Percentiles rank a stretch among this genome's conserved stretches.
Conservation (phyloP, 2,888 invertebrate species). For the Phortica magna region DNA sequence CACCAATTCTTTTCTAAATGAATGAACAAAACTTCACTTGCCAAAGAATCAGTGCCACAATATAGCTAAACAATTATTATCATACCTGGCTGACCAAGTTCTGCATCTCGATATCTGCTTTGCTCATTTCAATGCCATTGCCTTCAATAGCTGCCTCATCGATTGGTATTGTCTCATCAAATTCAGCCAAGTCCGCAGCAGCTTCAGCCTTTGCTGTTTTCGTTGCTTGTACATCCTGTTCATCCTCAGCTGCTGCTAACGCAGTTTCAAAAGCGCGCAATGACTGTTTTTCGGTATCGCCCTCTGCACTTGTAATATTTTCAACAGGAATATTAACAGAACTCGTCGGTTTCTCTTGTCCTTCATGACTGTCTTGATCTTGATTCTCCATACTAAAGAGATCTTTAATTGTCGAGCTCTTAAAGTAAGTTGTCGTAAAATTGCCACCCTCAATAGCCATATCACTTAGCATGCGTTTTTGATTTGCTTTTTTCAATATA, state of each 20-base stretch:
- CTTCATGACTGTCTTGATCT: constrained; percentile 59
- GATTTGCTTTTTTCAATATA: constrained; percentile 98
- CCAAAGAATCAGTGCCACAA: constrained; percentile 25
- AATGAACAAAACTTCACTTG: constrained; percentile 30
- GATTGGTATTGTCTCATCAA: constrained; percentile 95
- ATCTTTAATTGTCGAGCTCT: constrained; percentile 94
- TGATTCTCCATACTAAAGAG: constrained; percentile 88
- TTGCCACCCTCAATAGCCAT: constrained; percentile 99
- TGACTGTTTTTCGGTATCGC: constrained; percentile 80
- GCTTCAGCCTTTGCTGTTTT: constrained; percentile 93
- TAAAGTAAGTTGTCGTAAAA: constrained; percentile 98
- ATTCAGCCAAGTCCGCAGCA: constrained; percentile 93
- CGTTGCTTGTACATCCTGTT: constrained; percentile 95
- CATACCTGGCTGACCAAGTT: constrained; percentile 85
- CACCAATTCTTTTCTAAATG: constrained; percentile 49
- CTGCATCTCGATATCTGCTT: constrained; percentile 86
- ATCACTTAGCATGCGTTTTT: constrained; percentile 96
- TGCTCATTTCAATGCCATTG: constrained; percentile 82
- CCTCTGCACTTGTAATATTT: constrained; percentile 23
- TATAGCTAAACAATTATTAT: background rate
- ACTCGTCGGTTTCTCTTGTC: constrained; percentile 62
- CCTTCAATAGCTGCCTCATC: constrained; percentile 81
- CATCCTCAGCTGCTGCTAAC: constrained; percentile 95
- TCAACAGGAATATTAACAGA: constrained; percentile 28
- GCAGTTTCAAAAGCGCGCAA: constrained; percentile 87